phyloP scores from a whole-genome alignment of 1,140 invertebrate genomes.

The Drosophila tropicalis region DNA sequence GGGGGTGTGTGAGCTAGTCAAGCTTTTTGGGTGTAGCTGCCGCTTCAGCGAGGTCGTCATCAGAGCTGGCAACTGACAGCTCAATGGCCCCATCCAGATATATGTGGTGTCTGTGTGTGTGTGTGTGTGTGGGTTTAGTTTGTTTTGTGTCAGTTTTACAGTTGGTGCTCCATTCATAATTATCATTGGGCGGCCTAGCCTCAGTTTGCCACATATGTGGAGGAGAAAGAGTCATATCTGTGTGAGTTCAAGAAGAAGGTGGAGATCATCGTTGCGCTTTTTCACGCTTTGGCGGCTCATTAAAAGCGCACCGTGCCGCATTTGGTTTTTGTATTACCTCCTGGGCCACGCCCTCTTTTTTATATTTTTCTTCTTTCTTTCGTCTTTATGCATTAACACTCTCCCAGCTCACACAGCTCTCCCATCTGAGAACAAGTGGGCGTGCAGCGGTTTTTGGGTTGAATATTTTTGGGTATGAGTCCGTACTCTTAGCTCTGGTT shows the following conservation, averaged over 20 bases:
- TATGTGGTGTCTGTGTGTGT: constrained; percentile 35
- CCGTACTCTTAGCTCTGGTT: constrained; percentile 26
- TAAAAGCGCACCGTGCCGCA: constrained; percentile 62
- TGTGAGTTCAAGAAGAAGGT: neutral
- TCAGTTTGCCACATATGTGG: constrained; percentile 2
- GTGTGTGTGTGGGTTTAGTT: constrained; percentile 61
- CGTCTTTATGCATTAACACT: constrained; percentile 24
- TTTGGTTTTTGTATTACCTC: constrained; percentile 4
- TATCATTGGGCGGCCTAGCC: constrained; percentile 57
- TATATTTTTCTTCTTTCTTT: neutral
- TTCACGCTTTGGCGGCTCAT: constrained; percentile 81
- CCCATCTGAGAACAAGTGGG: constrained; percentile 4
- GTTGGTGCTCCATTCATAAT: constrained; percentile 77
- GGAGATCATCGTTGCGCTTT: constrained; percentile 63
- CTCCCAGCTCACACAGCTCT: neutral
- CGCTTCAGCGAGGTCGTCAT: constrained; percentile 71
- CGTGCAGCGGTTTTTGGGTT: constrained; percentile 4
- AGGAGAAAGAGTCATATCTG: neutral
- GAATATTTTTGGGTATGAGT: constrained; percentile 18
- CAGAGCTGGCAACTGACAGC: constrained; percentile 58
- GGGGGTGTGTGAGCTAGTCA: constrained; percentile 61
- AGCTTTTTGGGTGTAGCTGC: constrained; percentile 77
- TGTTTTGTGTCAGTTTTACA: constrained; percentile 67
- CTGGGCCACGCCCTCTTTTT: constrained; percentile 37
- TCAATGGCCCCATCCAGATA: constrained; percentile 57